A percentile compares a stretch with the other conserved stretches of the same genome.
Evolutionary conservation across 2,113 vertebrate species (phyloP).

Genomic region (Gavialis gangeticus): DNA sequence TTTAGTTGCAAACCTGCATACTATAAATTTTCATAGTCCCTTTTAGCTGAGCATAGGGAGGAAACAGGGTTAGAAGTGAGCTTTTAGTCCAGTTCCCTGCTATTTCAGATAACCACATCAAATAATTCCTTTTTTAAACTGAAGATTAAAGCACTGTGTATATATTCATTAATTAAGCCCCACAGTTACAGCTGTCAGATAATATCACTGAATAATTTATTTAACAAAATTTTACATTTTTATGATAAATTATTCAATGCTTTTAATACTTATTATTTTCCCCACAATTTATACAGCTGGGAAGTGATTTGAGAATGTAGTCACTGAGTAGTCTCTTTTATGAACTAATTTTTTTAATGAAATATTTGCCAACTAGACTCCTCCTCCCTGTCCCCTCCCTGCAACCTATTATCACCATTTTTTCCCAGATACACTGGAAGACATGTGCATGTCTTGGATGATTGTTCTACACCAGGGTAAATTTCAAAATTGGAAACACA

Average conservation of each 20-base stretch:
- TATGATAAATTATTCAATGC: conserved; percentile 60
- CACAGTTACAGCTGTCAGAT: conserved; percentile 65
- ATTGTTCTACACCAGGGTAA: not conserved
- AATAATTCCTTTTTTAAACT: conserved; percentile 26
- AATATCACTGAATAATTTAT: conserved; percentile 71
- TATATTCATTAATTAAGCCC: conserved; percentile 57
- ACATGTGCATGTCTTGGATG: not conserved
- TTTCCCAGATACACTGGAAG: not conserved
- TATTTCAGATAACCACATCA: conserved; percentile 6
- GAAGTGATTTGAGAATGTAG: conserved; percentile 31
- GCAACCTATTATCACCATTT: not conserved
- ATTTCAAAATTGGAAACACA: too few species aligned
- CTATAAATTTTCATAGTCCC: not conserved
- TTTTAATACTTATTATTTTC: conserved; percentile 65
- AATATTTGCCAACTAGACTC: not conserved
- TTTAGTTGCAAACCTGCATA: not conserved
- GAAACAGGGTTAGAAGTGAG: too few species aligned
- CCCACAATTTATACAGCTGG: conserved; percentile 30
- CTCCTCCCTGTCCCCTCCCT: not conserved
- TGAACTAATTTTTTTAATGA: not conserved
- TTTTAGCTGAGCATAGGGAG: not conserved
- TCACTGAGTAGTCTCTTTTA: not conserved
- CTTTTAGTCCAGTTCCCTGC: not conserved
- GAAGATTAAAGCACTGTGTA: conserved; percentile 51
- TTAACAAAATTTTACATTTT: conserved; percentile 56